Evolutionary conservation across 2,888 invertebrate species (phyloP).

Genomic region (Luperina testacea): DNA sequence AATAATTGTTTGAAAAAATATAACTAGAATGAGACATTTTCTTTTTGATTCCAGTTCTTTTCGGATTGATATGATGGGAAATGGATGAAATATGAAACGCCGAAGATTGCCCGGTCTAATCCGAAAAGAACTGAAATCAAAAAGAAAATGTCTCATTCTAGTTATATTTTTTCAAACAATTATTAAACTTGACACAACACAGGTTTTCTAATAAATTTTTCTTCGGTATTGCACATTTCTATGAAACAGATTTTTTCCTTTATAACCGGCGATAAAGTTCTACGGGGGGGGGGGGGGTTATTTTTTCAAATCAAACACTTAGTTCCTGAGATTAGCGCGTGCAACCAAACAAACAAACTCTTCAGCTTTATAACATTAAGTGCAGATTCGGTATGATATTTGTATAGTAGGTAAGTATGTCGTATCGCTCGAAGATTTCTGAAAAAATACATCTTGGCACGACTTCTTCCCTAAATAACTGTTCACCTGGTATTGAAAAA

Average conservation of each 20-base stretch:
- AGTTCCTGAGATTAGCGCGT: too few relatives aligned
- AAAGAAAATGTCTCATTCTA: neutral
- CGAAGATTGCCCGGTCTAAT: too few relatives aligned
- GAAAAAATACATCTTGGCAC: neutral
- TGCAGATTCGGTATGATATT: neutral
- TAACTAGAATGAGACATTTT: neutral
- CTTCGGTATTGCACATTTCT: too few relatives aligned
- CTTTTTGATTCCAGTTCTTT: neutral
- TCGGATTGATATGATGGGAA: too few relatives aligned
- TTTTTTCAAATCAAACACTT: too few relatives aligned
- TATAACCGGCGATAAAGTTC: too few relatives aligned
- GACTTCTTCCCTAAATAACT: conserved; percentile 14
- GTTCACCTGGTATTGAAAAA: conserved; percentile 51
- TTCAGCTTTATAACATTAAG: too few relatives aligned
- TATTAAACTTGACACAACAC: neutral
- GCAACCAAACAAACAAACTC: too few relatives aligned
- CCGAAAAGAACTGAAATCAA: conserved; percentile 1
- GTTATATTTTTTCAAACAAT: neutral
- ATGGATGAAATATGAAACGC: too few relatives aligned
- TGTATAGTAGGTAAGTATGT: neutral
- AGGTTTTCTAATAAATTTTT: conserved; percentile 31
- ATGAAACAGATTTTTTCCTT: too few relatives aligned
- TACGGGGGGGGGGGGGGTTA: too few relatives aligned
- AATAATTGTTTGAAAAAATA: neutral
- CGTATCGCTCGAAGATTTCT: neutral